These are phyloP conservation scores for Sinocyclocheilus grahami DNA, from an alignment of 2,113 vertebrate species.

Conservation along the genomic window DNA sequence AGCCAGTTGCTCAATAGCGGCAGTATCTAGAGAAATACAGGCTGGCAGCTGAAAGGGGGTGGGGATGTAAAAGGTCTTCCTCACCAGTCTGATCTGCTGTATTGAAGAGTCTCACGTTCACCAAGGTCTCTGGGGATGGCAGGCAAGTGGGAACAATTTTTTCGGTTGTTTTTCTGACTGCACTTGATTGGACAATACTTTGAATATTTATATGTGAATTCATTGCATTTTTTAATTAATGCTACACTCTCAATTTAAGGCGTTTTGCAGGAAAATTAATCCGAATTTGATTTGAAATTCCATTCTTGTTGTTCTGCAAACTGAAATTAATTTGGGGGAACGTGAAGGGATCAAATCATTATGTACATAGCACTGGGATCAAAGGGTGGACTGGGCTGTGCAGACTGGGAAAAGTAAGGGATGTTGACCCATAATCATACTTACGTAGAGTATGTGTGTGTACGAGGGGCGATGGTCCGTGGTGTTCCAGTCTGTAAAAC, in stretches of 20 bases:
- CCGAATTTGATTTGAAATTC: background rate
- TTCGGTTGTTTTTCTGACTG: conserved; percentile 58
- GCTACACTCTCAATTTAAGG: background rate
- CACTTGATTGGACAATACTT: conserved; percentile 34
- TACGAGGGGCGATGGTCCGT: conserved; percentile 85
- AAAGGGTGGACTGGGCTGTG: conserved; percentile 12
- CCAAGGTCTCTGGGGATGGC: conserved; percentile 77
- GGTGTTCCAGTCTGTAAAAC: conserved; percentile 84
- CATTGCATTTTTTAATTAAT: background rate
- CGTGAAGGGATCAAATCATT: conserved; percentile 8
- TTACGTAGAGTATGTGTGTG: conserved; percentile 87
- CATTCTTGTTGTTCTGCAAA: background rate
- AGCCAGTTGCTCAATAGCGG: conserved; percentile 7
- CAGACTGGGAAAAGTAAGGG: background rate
- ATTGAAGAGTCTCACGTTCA: conserved; percentile 78
- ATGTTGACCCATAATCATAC: conserved; percentile 58
- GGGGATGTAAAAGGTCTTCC: conserved; percentile 67
- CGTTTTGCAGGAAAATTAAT: background rate
- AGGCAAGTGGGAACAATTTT: conserved; percentile 75
- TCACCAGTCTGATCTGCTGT: conserved; percentile 77
- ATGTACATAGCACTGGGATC: background rate
- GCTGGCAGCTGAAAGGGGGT: conserved; percentile 40
- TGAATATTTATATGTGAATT: conserved; percentile 9
- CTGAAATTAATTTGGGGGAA: background rate
- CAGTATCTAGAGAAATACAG: background rate